Evolutionary conservation across 2,888 invertebrate species (phyloP).

Genomic region (Torymus aiolomorphi): DNA sequence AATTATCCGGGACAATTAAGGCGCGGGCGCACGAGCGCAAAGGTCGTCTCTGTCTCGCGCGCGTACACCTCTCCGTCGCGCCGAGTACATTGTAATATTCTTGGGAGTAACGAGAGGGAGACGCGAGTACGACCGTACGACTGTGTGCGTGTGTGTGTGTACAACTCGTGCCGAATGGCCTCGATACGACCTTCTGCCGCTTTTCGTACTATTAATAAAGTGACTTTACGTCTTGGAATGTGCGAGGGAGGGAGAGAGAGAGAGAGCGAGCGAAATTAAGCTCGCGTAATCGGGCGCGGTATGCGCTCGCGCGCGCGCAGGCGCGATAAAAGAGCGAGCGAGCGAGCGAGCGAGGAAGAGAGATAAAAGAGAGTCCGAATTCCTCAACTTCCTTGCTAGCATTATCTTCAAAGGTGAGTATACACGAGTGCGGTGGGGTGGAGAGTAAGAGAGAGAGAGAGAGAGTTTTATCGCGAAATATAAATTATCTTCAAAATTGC

Average conservation of each 20-base stretch:
- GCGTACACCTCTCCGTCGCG: constrained; percentile 22
- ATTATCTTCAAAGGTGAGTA: too few relatives aligned
- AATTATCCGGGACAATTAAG: constrained; percentile 44
- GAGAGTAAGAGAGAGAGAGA: too few relatives aligned
- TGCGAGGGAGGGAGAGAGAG: not conserved
- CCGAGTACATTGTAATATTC: constrained; percentile 2
- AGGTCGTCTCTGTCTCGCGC: not conserved
- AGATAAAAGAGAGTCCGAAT: too few relatives aligned
- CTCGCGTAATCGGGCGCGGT: constrained; percentile 26
- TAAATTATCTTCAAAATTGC: too few relatives aligned
- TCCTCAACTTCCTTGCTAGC: too few relatives aligned
- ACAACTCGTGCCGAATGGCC: constrained; percentile 8
- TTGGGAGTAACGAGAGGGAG: not conserved
- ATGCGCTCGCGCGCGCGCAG: constrained; percentile 5
- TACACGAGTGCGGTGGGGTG: too few relatives aligned
- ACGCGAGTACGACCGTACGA: constrained; percentile 13
- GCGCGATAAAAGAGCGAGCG: constrained; percentile 24
- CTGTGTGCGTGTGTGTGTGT: not conserved
- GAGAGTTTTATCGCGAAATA: too few relatives aligned
- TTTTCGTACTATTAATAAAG: constrained; percentile 52
- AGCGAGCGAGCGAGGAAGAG: not conserved
- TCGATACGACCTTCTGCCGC: constrained; percentile 47
- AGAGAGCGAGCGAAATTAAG: constrained; percentile 18
- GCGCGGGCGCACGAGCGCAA: not conserved
- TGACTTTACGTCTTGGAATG: constrained; percentile 42